These are phyloP conservation scores for Mesaphorura yosii DNA, from an alignment of 1,140 invertebrate genomes.

Conservation along the genomic window DNA sequence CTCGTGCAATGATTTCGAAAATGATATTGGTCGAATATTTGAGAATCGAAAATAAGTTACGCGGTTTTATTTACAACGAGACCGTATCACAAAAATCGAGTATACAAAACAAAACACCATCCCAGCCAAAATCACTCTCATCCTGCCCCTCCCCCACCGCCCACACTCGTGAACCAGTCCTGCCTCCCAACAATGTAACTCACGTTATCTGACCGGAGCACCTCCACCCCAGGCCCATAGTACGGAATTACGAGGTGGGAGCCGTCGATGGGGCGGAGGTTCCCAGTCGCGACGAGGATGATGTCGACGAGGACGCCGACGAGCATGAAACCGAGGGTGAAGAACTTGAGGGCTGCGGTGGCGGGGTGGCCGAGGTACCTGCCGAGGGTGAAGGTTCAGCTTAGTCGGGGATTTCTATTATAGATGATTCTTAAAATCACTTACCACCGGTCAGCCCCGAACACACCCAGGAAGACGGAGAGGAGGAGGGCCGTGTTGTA, in stretches of 20 bases:
- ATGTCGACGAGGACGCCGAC: constrained; percentile 91
- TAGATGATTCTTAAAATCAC: too few species aligned
- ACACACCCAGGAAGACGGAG: constrained; percentile 92
- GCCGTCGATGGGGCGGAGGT: constrained; percentile 86
- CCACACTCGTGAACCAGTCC: constrained; percentile 61
- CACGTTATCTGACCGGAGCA: constrained; percentile 69
- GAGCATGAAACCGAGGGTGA: constrained; percentile 92
- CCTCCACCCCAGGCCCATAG: constrained; percentile 73
- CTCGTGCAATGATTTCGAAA: too few species aligned
- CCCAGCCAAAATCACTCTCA: too few species aligned
- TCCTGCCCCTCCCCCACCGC: too few species aligned
- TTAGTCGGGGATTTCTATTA: too few species aligned
- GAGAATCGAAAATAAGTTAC: too few species aligned
- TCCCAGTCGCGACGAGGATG: constrained; percentile 85
- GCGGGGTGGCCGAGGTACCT: constrained; percentile 95
- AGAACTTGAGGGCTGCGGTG: constrained; percentile 84
- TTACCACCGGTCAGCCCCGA: constrained; percentile 93
- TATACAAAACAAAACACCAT: too few species aligned
- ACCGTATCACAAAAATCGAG: too few species aligned
- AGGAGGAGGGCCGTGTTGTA: constrained; percentile 83
- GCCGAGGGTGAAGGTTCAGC: too few species aligned
- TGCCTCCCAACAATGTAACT: constrained; percentile 69
- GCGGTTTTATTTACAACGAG: too few species aligned
- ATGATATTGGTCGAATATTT: too few species aligned
- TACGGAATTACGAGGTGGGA: constrained; percentile 91